phyloP scores from a whole-genome alignment of 2,113 vertebrate species.

The Orientallactaga bullata region DNA sequence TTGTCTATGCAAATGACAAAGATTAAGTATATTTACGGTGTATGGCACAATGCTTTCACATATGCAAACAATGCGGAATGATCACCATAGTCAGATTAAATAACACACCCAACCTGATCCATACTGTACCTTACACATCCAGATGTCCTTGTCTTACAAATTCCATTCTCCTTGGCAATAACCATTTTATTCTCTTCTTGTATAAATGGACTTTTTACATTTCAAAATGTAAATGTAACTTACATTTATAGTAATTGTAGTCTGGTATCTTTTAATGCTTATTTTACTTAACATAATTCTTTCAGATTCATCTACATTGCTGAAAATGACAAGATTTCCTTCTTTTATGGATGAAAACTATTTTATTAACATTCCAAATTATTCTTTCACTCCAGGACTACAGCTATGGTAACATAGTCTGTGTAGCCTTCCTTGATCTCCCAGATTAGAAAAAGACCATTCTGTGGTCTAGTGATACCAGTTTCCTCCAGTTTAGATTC shows the following conservation, averaged over 20 bases:
- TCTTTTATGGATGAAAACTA: background rate
- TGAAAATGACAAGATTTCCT: background rate
- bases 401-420: background rate
- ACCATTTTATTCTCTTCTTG: background rate
- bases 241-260: too few relatives aligned
- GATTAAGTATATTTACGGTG: background rate
- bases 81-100: background rate
- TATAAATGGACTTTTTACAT: background rate
- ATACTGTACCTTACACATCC: background rate
- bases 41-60: background rate
- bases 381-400: background rate
- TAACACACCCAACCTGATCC: background rate
- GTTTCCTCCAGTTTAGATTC: too few relatives aligned
- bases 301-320: too few relatives aligned
- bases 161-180: accelerated
- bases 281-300: background rate
- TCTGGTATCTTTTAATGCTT: too few relatives aligned
- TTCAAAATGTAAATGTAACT: background rate
- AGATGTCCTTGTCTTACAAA: background rate
- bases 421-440: background rate
- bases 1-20: background rate
- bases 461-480: background rate
- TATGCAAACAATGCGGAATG: too few relatives aligned
- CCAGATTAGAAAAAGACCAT: background rate
- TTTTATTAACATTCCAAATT: background rate